These are phyloP conservation scores for Lithosia quadra DNA, from an alignment of 2,888 invertebrate genomes.

Conservation along the genomic window DNA sequence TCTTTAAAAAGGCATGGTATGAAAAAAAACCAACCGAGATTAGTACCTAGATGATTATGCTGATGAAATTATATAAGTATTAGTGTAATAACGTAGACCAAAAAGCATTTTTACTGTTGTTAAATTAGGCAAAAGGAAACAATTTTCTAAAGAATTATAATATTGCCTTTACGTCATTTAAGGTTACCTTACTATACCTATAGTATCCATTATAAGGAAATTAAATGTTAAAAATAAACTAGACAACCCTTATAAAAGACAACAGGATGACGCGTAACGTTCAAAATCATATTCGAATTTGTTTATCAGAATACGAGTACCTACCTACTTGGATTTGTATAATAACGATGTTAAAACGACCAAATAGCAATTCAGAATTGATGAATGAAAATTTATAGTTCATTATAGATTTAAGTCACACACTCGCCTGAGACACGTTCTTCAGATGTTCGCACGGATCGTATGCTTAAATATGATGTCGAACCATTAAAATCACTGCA, in stretches of 20 bases:
- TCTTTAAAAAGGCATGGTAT: too few species aligned
- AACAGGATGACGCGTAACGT: neutral
- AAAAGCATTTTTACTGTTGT: too few species aligned
- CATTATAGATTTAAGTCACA: neutral
- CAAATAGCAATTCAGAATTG: neutral
- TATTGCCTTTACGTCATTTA: too few species aligned
- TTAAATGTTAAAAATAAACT: neutral
- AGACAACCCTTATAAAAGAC: neutral
- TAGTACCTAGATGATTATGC: too few species aligned
- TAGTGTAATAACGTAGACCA: too few species aligned
- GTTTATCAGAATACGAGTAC: too few species aligned
- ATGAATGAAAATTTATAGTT: neutral
- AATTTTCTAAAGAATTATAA: too few species aligned
- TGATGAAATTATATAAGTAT: too few species aligned
- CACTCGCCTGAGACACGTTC: neutral
- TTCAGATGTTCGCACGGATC: constrained; percentile 9
- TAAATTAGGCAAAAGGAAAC: too few species aligned
- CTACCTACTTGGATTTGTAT: neutral
- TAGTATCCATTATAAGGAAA: too few species aligned
- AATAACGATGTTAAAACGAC: neutral
- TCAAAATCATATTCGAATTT: neutral
- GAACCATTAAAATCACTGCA: constrained; percentile 4
- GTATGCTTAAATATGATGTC: constrained; percentile 4
- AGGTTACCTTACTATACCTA: too few species aligned
- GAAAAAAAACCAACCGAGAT: too few species aligned